These are phyloP conservation scores for Halcyon smyrnensis DNA, from an alignment of 2,797 vertebrate genomes.

Conservation along the genomic window DNA sequence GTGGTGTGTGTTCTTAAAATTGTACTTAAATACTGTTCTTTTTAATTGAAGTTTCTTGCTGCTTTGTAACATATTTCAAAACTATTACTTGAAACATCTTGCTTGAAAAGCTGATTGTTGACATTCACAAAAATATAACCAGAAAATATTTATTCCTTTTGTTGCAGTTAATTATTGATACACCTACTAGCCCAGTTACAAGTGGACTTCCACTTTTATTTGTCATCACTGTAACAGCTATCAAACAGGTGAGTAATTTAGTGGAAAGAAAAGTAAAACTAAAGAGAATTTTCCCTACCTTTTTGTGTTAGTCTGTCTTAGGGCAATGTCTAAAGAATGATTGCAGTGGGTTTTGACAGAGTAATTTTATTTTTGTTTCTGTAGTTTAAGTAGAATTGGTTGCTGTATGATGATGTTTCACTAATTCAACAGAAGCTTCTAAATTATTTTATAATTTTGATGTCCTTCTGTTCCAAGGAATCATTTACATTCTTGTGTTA, in stretches of 20 bases:
- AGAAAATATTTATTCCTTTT: background rate
- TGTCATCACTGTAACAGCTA: constrained; percentile 96
- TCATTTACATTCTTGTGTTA: background rate
- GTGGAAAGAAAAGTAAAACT: background rate
- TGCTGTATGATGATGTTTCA: background rate
- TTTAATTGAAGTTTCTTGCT: background rate
- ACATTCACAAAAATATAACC: background rate
- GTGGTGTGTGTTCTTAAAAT: background rate
- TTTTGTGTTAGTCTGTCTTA: background rate
- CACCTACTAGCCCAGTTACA: constrained; percentile 95
- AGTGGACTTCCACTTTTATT: constrained; percentile 96
- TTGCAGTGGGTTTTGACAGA: background rate
- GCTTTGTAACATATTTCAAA: background rate
- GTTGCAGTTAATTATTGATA: constrained; percentile 94
- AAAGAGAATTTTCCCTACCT: background rate
- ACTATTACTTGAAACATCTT: background rate
- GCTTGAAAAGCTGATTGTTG: background rate
- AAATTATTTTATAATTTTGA: background rate
- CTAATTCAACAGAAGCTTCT: background rate
- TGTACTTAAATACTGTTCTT: background rate
- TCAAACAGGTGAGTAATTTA: constrained; percentile 90
- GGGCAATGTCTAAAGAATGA: background rate
- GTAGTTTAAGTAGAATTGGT: background rate
- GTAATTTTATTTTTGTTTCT: background rate
- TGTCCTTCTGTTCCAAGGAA: background rate